Conservation (phyloP, 2,113 vertebrate species). For the Sterrhoptilus dennistouni region DNA sequence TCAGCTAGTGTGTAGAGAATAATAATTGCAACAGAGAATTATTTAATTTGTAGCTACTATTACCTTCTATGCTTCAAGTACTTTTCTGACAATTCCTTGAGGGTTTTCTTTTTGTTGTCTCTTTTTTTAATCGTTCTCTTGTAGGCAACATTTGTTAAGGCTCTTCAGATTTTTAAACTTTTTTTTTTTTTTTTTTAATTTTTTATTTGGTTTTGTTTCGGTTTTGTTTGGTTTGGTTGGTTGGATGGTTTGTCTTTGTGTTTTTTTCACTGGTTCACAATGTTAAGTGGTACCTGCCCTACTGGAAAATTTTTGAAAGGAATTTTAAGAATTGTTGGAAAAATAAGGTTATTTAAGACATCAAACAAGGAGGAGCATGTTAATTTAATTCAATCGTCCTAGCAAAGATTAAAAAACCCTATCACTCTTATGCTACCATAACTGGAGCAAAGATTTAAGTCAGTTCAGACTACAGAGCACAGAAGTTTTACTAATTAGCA, state of each 20-base stretch:
- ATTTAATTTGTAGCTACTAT: not conserved
- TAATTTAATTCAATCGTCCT: not conserved
- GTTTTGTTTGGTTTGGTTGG: not conserved
- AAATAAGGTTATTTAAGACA: not conserved
- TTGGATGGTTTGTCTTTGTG: fast-evolving
- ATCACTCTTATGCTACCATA: not conserved
- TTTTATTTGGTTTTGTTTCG: not conserved
- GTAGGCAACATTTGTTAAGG: not conserved
- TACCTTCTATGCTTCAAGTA: not conserved
- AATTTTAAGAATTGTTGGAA: not conserved
- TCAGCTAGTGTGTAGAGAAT: not conserved
- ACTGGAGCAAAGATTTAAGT: not conserved
- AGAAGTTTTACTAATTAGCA: conserved; percentile 9
- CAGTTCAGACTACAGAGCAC: not conserved
- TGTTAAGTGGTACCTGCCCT: not conserved
- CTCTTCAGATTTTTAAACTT: not conserved
- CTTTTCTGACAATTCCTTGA: not conserved
- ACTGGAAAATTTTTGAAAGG: not conserved
- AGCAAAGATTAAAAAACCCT: not conserved
- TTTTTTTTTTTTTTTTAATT: not conserved
- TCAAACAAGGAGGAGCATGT: not conserved
- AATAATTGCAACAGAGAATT: not conserved
- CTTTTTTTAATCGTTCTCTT: not conserved
- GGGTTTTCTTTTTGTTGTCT: not conserved
- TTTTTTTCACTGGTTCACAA: not conserved